Conservation (phyloP, 2,113 vertebrate genomes). For the Dicrurus megarhynchus region DNA sequence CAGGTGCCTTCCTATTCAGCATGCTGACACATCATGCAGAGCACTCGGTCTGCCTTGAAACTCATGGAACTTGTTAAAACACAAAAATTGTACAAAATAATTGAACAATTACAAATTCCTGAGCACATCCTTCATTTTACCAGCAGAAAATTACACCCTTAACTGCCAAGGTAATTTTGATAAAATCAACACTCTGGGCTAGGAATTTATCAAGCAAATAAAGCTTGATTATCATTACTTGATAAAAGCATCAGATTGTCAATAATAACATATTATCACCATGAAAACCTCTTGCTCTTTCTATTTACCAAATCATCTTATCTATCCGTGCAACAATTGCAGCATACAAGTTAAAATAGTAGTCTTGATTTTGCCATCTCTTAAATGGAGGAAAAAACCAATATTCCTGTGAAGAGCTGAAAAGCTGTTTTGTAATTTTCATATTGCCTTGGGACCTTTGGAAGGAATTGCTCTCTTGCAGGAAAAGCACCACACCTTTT, state of each 20-base stretch:
- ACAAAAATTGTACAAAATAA: not conserved
- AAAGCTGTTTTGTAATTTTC: not conserved
- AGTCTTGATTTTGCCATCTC: not conserved
- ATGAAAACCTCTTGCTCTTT: not conserved
- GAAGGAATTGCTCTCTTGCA: not conserved
- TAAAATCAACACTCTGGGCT: slow-evolving; percentile 19
- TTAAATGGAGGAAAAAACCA: not conserved
- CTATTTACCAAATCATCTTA: not conserved
- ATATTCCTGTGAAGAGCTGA: not conserved
- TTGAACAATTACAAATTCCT: not conserved
- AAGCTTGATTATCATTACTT: slow-evolving; percentile 2
- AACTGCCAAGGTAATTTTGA: slow-evolving; percentile 5
- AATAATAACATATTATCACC: not conserved
- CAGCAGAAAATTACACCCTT: slow-evolving; percentile 18
- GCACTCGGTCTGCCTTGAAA: not conserved
- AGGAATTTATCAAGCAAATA: slow-evolving; percentile 30
- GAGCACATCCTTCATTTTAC: slow-evolving; percentile 1
- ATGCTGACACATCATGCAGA: not conserved
- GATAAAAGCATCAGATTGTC: not conserved
- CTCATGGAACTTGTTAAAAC: not conserved
- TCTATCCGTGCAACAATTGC: not conserved
- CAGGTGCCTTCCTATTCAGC: not conserved
- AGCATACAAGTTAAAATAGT: not conserved
- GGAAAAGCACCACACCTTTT: not conserved
- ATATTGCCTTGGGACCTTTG: not conserved